Base-by-base conservation (phyloP, 2,888 invertebrate genomes). In the Anodontia alba region DNA sequence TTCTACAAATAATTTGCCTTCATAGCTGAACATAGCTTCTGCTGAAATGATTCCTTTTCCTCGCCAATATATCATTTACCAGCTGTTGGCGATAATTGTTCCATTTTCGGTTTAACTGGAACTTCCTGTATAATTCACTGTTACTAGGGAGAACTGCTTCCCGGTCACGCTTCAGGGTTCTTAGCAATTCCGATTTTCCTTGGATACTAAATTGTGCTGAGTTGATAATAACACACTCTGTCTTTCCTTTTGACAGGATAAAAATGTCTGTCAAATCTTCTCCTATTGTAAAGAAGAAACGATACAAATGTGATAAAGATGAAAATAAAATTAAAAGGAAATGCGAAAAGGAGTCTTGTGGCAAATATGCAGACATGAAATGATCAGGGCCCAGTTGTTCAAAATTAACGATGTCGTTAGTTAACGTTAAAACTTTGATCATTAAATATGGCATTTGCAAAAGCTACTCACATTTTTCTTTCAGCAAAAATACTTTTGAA, bases 231-330 rank as follows among this genome's bases (percentile, higher is more conserved):
- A 91, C 42, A 71, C 87, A 83, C 76, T 88, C 87, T 7, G 87
- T 85, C 68, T 87, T 89, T 5, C 86, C 88, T n/a, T 83, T 78
- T 1, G 90, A 75, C n/a, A 91, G 70, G 17, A 91, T 81, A 79
- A 81, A 90, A 0, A 87, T 88, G 51, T 90, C 85, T n/a, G 68
- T 82, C 15, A 91, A 72, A 78, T 85, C 80, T 67, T 91, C 91
- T 29, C 91, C 91, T 90, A 70, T 23, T 23, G 38, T 38, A 12
- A 8, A 38, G 38, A 38, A 38, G 5, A 38, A 8, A 12, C 23
- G 12, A 38, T 38, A n/a, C n/a, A n/a, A n/a, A n/a, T n/a, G n/a
- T n/a, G n/a, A n/a, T n/a, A n/a, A n/a, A n/a, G 26, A 51, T n/a
- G 73, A 23, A 51, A 20, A 23, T 15, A 33, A 15, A 31, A 72